Percentiles rank a stretch among this genome's conserved stretches.
phyloP scores from a whole-genome alignment of 2,888 invertebrate genomes.

The Polydrusus cervinus region DNA sequence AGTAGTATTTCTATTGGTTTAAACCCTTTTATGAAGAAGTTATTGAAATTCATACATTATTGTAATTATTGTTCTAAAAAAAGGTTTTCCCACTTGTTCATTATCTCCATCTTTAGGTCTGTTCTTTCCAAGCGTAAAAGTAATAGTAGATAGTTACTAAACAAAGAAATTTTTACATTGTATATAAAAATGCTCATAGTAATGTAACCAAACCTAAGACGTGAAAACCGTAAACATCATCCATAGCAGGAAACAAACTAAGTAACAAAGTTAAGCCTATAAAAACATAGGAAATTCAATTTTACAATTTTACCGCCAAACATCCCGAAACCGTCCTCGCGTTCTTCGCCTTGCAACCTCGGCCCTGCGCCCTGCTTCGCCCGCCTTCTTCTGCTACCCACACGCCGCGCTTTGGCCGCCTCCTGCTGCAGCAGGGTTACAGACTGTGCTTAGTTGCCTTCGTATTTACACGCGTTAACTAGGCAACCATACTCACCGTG shows the following conservation, averaged over 20 bases:
- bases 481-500: constrained; percentile 32
- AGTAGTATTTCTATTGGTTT: no score
- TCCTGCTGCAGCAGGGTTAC: constrained; percentile 43
- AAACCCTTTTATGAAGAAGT: no score
- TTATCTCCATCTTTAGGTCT: no score
- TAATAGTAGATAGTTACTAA: background rate
- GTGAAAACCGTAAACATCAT: background rate
- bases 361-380: constrained; percentile 47
- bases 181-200: background rate
- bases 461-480: constrained; percentile 33
- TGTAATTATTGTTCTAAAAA: no score
- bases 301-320: constrained; percentile 40
- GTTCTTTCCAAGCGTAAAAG: no score
- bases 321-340: constrained; percentile 6
- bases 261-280: constrained; percentile 3
- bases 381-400: constrained; percentile 47
- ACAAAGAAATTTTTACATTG: background rate
- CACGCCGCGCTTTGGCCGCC: constrained; percentile 39
- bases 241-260: constrained; percentile 10
- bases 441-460: constrained; percentile 47
- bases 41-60: no score
- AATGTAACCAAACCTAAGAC: background rate
- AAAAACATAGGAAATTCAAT: constrained; percentile 21
- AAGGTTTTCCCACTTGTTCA: no score
- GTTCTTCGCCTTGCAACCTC: constrained; percentile 16